Evolutionary conservation across 2,888 invertebrate species (phyloP), one percentile per base, ranked within the genome.

Genomic region (Thumatha senex): DNA sequence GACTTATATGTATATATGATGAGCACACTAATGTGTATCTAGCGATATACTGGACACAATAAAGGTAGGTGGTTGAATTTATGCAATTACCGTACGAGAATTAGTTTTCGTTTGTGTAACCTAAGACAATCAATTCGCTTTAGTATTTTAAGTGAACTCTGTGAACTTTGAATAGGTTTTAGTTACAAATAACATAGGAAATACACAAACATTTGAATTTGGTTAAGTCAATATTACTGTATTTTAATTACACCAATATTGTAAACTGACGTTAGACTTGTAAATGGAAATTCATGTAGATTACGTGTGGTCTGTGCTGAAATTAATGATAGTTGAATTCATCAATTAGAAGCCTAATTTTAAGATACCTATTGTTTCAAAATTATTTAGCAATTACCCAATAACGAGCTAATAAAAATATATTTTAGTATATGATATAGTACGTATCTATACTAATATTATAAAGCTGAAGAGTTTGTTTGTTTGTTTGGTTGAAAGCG

Each of bases 151-250:
- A 2, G 15, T 33, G 11, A 13, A 29, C 18, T 39, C 30, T 12
- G 8, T 18, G 13, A 42, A 42, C 14, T 42, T 42, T 30, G 11
- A 13, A 42, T 29, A 41, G 14, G 8, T 33, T 33, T 3, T 33
- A 31, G 39, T 39, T 39, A 42, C 42, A 42, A 33, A 42, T 42
- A 33, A 42, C 42, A 5, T 31, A 42, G n/a, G 42, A 15, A 33
- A 42, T 14, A 9, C 30, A 10, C 5, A 15, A 33, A 33, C 15
- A 15, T 31, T 15, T 0, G 7, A 14, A 31, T 42, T 42, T 14
- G 14, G 29, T 31, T 11, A 14, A 15, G 3, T 7, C 10, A 31
- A 31, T 41, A 14, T 31, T n/a, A 31, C 18, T 39, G 29, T 31
- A 31, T 31, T 31, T 40, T 33, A 42, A 33, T 30, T 42, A 42